Percentiles rank a stretch among this genome's conserved stretches.
Conservation (phyloP, 2,888 invertebrate genomes). For the Crossocerus cetratus region DNA sequence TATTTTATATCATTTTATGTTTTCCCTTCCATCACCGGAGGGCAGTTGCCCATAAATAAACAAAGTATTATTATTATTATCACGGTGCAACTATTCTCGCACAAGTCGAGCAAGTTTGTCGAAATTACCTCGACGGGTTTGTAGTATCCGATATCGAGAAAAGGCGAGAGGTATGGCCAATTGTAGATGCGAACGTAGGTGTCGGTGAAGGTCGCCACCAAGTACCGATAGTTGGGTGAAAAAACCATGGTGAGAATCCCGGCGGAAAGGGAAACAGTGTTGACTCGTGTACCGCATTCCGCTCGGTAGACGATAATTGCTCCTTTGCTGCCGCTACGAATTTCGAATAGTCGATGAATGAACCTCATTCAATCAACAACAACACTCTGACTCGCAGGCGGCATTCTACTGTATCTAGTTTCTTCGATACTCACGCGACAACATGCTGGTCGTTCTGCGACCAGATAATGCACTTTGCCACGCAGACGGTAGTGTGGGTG, state of each 20-base stretch:
- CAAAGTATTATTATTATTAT: not conserved
- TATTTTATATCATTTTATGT: no score
- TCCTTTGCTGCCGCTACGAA: slow-evolving; percentile 55
- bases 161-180: slow-evolving; percentile 46
- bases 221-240: slow-evolving; percentile 60
- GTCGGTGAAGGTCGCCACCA: slow-evolving; percentile 50
- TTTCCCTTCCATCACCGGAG: no score
- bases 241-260: slow-evolving; percentile 50
- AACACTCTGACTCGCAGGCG: no score
- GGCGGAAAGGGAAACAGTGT: not conserved
- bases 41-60: not conserved
- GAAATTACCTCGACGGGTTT: slow-evolving; percentile 51
- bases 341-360: not conserved
- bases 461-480: slow-evolving; percentile 57
- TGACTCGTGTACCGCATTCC: slow-evolving; percentile 6
- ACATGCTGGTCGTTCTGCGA: slow-evolving; percentile 55
- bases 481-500: slow-evolving; percentile 21
- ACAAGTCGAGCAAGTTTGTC: no score
- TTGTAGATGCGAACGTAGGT: slow-evolving; percentile 45
- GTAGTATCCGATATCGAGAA: slow-evolving; percentile 50
- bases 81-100: not conserved
- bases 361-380: no score
- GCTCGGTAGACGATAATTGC: slow-evolving; percentile 10
- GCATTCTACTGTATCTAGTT: no score
- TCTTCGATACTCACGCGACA: slow-evolving; percentile 60